Conservation (phyloP, 2,888 invertebrate genomes). For the Lapara coniferarum region DNA sequence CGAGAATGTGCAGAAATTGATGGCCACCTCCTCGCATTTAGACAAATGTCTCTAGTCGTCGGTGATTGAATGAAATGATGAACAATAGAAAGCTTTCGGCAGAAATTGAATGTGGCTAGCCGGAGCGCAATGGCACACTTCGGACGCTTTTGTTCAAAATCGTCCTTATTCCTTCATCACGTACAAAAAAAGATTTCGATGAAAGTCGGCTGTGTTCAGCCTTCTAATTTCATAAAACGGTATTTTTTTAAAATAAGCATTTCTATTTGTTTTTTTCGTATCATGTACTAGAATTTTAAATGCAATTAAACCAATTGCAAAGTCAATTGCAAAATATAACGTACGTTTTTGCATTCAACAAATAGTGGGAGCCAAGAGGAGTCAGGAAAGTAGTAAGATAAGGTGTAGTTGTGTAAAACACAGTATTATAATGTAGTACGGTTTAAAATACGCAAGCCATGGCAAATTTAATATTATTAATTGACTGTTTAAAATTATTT, state of each 20-base stretch:
- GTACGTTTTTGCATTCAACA: no score
- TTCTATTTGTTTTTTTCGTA: background rate
- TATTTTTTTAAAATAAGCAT: background rate
- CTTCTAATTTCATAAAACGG: background rate
- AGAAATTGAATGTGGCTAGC: conserved; percentile 5
- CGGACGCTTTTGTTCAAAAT: background rate
- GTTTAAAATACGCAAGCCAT: background rate
- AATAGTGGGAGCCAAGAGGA: no score
- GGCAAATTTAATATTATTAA: background rate
- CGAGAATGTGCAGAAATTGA: background rate
- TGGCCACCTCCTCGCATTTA: background rate
- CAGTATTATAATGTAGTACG: no score
- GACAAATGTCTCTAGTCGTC: background rate
- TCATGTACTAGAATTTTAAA: background rate
- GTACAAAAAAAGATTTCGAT: no score
- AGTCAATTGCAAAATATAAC: no score
- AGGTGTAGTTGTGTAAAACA: no score
- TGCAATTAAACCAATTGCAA: no score
- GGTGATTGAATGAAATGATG: background rate
- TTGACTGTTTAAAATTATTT: no score
- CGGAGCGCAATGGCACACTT: background rate
- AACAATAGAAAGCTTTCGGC: background rate
- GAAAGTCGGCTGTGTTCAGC: background rate
- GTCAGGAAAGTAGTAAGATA: no score
- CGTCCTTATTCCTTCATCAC: background rate